Base-by-base conservation (phyloP, 92 coral and sea anemone genomes). In the Palythoa grandis region DNA sequence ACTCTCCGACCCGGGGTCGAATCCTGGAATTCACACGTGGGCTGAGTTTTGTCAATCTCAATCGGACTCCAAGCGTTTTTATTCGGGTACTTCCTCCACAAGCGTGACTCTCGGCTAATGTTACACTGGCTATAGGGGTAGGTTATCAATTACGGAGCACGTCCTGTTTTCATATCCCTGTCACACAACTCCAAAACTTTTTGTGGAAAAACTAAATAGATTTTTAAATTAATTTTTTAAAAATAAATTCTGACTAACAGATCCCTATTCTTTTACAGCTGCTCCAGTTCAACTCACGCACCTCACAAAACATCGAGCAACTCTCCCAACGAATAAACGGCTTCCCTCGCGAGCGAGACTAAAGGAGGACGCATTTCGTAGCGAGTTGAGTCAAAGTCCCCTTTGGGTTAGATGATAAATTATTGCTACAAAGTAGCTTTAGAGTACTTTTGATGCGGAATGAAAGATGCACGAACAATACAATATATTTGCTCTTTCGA, bases 251-350 rank as follows among this genome's bases (percentile, higher is more conserved):
- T 74, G 17, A 11, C 73, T 69, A 74, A 69, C 35, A 2, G 43
- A 25, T 19, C 1, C 52, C 11, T 60, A 1, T 72, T 35, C 63
- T 4, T 22, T 67, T 70, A 24, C 78, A 94, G 98, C 98, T 67
- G 94, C 93, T 29, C 95, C 98, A 2, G 91, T 88, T 4, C 94
- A 83, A 25, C 88, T 94, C 47, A 80, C 76, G 1, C 98, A 94
- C 65, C 80, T 94, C 14, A 92, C 98, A 1, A 94, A 94, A 85
- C 74, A 88, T 85, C 87, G 98, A 86, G 94, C 88, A 56, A 70
- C 84, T 43, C 77, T 74, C n/a, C 95, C 87, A 50, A 65, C 83
- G 16, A 91, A 86, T 48, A 90, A 92, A 79, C 91, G 95, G 22
- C 88, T 77, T 54, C 98, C 98, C 8, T 74, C 95, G 1, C 74